phyloP scores from a whole-genome alignment of 2,888 invertebrate species.

The Timema podura region DNA sequence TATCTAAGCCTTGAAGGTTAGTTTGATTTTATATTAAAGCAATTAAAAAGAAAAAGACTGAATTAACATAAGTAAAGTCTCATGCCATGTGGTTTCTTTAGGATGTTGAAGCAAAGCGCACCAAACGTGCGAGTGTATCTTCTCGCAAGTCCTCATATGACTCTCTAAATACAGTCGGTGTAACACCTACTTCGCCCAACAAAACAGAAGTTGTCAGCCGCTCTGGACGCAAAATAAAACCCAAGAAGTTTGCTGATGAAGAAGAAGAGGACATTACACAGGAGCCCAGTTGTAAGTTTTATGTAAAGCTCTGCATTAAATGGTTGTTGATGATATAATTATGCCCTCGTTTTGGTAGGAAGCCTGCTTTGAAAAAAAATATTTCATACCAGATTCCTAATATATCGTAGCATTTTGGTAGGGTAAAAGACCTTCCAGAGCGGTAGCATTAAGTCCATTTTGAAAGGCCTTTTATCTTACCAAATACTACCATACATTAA shows the following conservation, averaged over 20 bases:
- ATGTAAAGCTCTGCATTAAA: not conserved
- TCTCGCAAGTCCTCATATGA: not conserved
- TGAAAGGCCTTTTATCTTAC: too few relatives aligned
- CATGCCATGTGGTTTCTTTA: too few relatives aligned
- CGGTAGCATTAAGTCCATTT: too few relatives aligned
- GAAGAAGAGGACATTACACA: constrained; percentile 28
- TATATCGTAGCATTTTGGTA: too few relatives aligned
- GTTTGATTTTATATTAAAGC: too few relatives aligned
- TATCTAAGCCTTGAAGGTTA: too few relatives aligned
- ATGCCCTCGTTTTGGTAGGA: not conserved
- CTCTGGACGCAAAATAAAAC: constrained; percentile 71
- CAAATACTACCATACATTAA: too few relatives aligned
- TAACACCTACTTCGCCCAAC: constrained; percentile 25
- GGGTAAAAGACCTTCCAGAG: too few relatives aligned
- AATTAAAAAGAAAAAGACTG: too few relatives aligned
- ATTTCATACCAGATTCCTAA: too few relatives aligned
- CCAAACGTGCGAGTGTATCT: not conserved
- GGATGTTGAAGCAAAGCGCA: not conserved
- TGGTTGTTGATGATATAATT: not conserved
- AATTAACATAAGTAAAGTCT: too few relatives aligned
- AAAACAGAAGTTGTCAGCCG: constrained; percentile 59
- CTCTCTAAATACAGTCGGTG: not conserved
- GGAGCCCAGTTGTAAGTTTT: not conserved
- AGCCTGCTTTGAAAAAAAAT: too few relatives aligned
- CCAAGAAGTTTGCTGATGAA: constrained; percentile 48